phyloP scores from a whole-genome alignment of 2,797 vertebrate species.

The Rhabdomys pumilio region DNA sequence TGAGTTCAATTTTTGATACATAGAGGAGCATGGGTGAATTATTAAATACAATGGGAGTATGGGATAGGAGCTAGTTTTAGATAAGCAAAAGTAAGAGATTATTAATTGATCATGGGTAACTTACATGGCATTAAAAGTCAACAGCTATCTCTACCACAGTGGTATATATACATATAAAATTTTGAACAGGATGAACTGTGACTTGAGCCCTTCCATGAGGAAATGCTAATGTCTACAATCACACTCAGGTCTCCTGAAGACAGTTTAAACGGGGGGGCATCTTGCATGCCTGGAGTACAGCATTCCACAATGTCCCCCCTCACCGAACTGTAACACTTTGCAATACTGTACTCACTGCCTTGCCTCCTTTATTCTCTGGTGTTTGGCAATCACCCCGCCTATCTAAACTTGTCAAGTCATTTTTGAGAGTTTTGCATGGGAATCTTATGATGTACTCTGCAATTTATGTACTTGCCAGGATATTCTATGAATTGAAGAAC shows the following conservation, averaged over 20 bases:
- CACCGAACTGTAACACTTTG: background rate
- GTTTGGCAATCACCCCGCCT: rapidly evolving
- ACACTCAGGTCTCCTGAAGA: background rate
- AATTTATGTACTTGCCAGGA: background rate
- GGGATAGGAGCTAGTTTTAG: background rate
- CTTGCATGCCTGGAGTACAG: background rate
- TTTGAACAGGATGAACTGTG: rapidly evolving
- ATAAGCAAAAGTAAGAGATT: background rate
- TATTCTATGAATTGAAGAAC: background rate
- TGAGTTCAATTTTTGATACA: background rate
- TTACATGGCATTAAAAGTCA: background rate
- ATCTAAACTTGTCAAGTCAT: no score
- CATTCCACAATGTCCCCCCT: no score
- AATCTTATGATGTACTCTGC: background rate
- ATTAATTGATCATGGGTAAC: background rate
- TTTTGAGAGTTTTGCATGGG: background rate
- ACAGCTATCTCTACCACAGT: background rate
- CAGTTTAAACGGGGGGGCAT: background rate
- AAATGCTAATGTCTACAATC: background rate
- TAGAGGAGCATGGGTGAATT: background rate
- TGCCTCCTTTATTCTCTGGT: background rate
- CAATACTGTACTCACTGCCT: no score
- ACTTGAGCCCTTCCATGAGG: background rate
- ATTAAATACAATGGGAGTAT: background rate
- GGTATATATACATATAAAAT: background rate